Conservation (phyloP, 2,888 invertebrate species). For the Idaea biselata region DNA sequence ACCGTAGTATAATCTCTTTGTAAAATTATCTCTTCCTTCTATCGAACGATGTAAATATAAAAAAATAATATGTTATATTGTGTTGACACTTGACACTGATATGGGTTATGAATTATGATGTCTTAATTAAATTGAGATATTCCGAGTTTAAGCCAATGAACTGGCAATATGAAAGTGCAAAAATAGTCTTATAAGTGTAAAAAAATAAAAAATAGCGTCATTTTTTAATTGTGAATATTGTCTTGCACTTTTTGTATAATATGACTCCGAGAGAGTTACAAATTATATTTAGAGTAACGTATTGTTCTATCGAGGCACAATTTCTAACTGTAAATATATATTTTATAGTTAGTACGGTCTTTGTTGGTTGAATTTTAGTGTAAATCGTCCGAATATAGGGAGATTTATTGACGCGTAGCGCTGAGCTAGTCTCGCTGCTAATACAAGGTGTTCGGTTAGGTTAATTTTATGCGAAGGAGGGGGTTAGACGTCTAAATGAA, state of each 20-base stretch:
- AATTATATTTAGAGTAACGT: constrained; percentile 52
- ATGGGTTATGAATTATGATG: constrained; percentile 64
- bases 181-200: constrained; percentile 74
- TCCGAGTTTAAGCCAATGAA: constrained; percentile 77
- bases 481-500: no score
- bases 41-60: constrained; percentile 67
- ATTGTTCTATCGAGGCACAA: constrained; percentile 74
- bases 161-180: constrained; percentile 79
- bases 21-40: constrained; percentile 67
- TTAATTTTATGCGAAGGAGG: neutral
- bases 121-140: constrained; percentile 79
- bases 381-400: constrained; percentile 26
- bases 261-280: constrained; percentile 61
- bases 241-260: constrained; percentile 74
- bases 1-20: constrained; percentile 40
- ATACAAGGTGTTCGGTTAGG: constrained; percentile 27
- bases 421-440: constrained; percentile 34
- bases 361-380: constrained; percentile 53
- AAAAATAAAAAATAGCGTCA: constrained; percentile 69
- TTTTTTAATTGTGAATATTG: constrained; percentile 70
- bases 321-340: constrained; percentile 73
- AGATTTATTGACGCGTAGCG: constrained; percentile 30
- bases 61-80: constrained; percentile 58
- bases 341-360: constrained; percentile 60
- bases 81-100: constrained; percentile 41